Evolutionary conservation across 2,113 vertebrate genomes (phyloP).

Genomic region (Ammodytes marinus): DNA sequence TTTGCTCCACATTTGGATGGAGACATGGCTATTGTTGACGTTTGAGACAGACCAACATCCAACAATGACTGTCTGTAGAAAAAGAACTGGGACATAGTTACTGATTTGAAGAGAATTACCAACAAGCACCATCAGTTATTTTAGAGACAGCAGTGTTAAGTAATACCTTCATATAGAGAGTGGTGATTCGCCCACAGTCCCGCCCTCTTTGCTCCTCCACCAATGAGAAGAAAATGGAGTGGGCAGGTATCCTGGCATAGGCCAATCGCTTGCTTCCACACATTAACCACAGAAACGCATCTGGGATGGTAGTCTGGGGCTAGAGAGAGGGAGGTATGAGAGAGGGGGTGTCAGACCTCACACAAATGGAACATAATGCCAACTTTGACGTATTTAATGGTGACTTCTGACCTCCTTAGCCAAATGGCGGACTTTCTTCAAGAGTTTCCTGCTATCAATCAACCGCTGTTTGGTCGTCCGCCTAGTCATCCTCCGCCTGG

Average conservation of each 20-base stretch:
- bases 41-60: not conserved
- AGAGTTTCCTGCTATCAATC: constrained; percentile 83
- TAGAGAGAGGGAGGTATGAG: constrained; percentile 56
- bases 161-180: constrained; percentile 91
- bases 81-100: not conserved
- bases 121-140: not conserved
- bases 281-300: constrained; percentile 94
- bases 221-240: constrained; percentile 91
- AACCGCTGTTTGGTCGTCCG: constrained; percentile 84
- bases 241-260: constrained; percentile 88
- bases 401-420: constrained; percentile 88
- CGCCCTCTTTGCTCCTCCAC: constrained; percentile 93
- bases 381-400: not conserved
- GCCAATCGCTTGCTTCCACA: constrained; percentile 87
- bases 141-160: not conserved
- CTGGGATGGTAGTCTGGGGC: constrained; percentile 93
- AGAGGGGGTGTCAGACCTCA: not conserved
- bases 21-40: too few species aligned
- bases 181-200: constrained; percentile 91
- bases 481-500: constrained; percentile 79
- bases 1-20: too few species aligned
- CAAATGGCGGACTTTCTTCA: constrained; percentile 86
- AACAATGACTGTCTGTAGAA: not conserved
- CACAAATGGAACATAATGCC: not conserved
- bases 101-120: not conserved